A percentile compares a stretch with the other conserved stretches of the same genome.
phyloP scores from a whole-genome alignment of 1,140 invertebrate species.

The Atta texana region DNA sequence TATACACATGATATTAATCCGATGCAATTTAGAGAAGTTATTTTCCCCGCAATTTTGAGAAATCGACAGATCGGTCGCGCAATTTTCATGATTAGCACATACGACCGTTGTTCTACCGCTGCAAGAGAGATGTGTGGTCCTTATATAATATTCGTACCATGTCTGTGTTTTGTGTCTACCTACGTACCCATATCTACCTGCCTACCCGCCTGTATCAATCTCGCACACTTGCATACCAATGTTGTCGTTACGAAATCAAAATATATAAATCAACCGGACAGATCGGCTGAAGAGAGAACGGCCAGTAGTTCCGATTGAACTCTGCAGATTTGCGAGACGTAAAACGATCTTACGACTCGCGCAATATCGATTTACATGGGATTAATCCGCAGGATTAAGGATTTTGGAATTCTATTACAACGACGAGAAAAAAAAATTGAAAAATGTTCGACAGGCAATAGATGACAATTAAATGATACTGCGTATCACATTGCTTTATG shows the following conservation, averaged over 20 bases:
- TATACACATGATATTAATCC: not conserved
- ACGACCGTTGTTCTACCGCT: conserved; percentile 11
- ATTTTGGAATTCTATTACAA: conserved; percentile 49
- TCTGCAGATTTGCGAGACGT: conserved; percentile 22
- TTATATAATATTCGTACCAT: conserved; percentile 37
- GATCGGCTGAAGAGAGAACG: conserved; percentile 27
- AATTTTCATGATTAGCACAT: conserved; percentile 28
- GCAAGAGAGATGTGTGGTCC: not conserved
- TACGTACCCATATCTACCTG: not conserved
- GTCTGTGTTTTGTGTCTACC: conserved; percentile 32
- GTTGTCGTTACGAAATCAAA: conserved; percentile 60
- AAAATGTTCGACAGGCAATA: not conserved
- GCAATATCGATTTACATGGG: conserved; percentile 48
- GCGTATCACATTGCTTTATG: not conserved
- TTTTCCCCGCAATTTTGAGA: conserved; percentile 20
- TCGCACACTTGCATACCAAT: conserved; percentile 31
- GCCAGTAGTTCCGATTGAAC: conserved; percentile 15
- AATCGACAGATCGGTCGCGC: conserved; percentile 23
- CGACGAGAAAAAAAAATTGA: not conserved
- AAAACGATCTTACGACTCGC: conserved; percentile 49
- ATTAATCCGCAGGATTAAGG: conserved; percentile 39
- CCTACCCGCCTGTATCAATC: conserved; percentile 36
- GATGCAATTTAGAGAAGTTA: not conserved
- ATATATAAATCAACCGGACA: conserved; percentile 50
- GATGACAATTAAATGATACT: not conserved